phyloP scores from a whole-genome alignment of 2,797 vertebrate species.

The Malurus leucopterus region DNA sequence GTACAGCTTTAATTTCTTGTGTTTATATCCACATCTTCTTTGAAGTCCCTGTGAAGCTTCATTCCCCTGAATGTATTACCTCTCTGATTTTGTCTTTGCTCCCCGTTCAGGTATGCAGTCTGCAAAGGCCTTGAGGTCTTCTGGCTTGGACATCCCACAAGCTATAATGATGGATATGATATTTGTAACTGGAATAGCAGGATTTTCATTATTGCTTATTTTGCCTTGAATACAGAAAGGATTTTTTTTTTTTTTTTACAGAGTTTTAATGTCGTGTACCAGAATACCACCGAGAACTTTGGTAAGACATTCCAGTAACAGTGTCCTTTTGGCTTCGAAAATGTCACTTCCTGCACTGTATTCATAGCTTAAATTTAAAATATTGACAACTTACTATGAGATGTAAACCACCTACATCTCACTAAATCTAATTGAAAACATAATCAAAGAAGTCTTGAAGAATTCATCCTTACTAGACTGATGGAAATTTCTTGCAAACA shows the following conservation, averaged over 20 bases:
- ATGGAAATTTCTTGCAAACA: not conserved
- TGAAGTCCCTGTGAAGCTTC: not conserved
- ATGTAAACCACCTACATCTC: not conserved
- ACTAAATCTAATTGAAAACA: not conserved
- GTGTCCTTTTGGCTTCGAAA: not conserved
- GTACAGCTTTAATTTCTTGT: not conserved
- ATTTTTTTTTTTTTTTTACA: not conserved
- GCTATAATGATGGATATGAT: not conserved
- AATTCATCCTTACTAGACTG: not conserved
- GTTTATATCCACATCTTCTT: not conserved
- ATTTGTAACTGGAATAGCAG: not conserved
- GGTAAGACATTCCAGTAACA: not conserved
- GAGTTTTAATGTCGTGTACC: not conserved
- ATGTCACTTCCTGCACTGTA: not conserved
- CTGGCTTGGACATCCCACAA: not conserved
- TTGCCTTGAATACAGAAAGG: not conserved
- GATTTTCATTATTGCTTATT: not conserved
- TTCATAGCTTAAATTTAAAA: constrained; percentile 24
- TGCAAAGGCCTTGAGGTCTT: not conserved
- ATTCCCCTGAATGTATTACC: not conserved
- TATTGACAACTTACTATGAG: not conserved
- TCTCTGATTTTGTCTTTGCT: not conserved
- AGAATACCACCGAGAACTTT: not conserved
- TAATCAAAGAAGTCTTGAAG: not conserved
- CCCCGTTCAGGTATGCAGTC: rapidly evolving